Base-by-base conservation (phyloP, 2,888 invertebrate species). In the Lamellibrachia columna region DNA sequence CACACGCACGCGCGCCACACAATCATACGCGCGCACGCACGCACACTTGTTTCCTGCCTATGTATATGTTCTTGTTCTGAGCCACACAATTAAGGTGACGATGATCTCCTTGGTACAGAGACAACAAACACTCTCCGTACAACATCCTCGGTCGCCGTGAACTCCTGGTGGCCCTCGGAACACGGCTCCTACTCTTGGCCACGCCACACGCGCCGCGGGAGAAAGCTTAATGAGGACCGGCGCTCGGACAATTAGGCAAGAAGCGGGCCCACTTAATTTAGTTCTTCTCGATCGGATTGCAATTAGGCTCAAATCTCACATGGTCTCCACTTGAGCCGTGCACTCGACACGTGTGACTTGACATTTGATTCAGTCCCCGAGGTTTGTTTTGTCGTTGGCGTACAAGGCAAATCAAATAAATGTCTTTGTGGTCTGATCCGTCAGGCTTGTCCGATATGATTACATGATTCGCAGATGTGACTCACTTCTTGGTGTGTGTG, bases 201-300 rank as follows among this genome's bases (percentile, higher is more conserved):
- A 22, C 75, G 75, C 6, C 2, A 11, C 22, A 75, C 15, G n/a
- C 75, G 75, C 75, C 75, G 22, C 75, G 75, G 75, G 75, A 75
- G 75, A 75, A 3, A n/a, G 15, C n/a, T n/a, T 75, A 75, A 75
- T 75, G 75, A 75, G 75, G 75, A n/a, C 75, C 75, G 75, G 15
- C 75, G 75, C n/a, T 6, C 75, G 75, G 22, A 75, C 75, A 75
- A 75, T 75, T 75, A 75, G 75, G 75, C n/a, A 75, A 75, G 11
- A 75, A 11, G 75, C 75, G 22, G 22, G 75, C n/a, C 75, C 75
- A 22, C n/a, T 75, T 75, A 75, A 75, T 75, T 75, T 15, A 75
- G 75, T 75, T n/a, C 22, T 75, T 75, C 75, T 75, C 75, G 75
- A 22, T 75, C 75, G 75, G 75, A 75, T 75, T 75, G 75, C 75